Base-by-base conservation (phyloP, 2,888 invertebrate species). In the Coleophora deauratella region DNA sequence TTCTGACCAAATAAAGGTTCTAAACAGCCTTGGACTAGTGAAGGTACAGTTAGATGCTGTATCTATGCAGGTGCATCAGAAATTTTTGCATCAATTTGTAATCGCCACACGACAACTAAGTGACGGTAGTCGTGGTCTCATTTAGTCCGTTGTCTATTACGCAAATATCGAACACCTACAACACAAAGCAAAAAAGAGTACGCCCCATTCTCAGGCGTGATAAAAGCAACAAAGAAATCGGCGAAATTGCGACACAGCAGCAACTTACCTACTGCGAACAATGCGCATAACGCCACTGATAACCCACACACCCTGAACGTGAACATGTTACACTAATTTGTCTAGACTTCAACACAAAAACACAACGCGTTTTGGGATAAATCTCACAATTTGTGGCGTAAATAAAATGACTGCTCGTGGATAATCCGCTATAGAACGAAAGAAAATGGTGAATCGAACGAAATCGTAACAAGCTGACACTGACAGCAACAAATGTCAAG, bases 221-320 rank as follows among this genome's bases (percentile, higher is more conserved):
- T 63, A 63, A 60, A 65, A 62, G 52, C 52, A 68, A 70, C 66
- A 72, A 71, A 72, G 68, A 63, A 59, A 41, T 15, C 50, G n/a
- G n/a, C n/a, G 58, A 51, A 52, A 54, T 51, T 56, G 57, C 50
- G 45, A 48, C 37, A 41, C 45, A 51, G 27, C 9, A 31, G 41
- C 31, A 9, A 72, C 82, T 81, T 59, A 84, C 84, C 79, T 31
- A 70, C 49, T 44, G 66, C 57, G 34, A 59, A 57, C 50, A 69
- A 62, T 55, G 75, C 68, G 61, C 73, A 72, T 42, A 80, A 41
- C 49, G 72, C 68, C 13, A 67, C 72, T 45, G 75, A 52, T 38
- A 79, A 51, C 50, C 75, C 63, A 55, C 52, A 74, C 67, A 69
- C 62, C 56, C 63, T 69, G 43, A 72, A 58, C 47, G 62, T 31